Conservation (phyloP, 2,797 vertebrate genomes). For the Lemur catta region DNA sequence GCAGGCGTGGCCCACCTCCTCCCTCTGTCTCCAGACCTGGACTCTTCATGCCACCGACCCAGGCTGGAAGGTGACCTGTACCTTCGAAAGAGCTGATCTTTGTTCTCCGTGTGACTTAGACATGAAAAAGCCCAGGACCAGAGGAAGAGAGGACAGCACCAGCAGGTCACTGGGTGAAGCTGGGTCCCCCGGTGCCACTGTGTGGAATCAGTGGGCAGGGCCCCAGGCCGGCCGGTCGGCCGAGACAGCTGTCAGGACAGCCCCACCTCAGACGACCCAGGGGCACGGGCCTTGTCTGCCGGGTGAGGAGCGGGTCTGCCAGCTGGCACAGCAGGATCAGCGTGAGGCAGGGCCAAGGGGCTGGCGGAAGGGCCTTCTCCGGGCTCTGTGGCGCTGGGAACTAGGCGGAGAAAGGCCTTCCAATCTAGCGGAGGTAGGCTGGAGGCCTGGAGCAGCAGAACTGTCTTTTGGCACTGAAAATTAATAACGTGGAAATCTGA, state of each 20-base stretch:
- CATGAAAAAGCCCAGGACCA: not conserved
- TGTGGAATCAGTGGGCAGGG: no score
- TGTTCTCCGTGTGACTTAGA: not conserved
- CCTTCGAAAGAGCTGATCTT: not conserved
- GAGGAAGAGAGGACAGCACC: fast-evolving
- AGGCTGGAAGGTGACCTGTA: not conserved
- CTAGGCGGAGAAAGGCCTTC: not conserved
- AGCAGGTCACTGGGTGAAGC: not conserved
- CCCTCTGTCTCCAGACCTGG: not conserved
- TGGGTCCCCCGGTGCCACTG: not conserved
- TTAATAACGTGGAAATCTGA: not conserved
- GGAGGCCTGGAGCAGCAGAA: not conserved
- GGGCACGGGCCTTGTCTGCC: not conserved
- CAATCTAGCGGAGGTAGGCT: not conserved
- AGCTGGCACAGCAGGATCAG: not conserved
- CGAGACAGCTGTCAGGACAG: not conserved
- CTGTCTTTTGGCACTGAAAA: constrained; percentile 44
- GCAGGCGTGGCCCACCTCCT: fast-evolving
- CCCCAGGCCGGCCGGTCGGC: fast-evolving
- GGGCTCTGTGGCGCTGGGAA: not conserved
- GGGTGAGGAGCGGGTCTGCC: not conserved
- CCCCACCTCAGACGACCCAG: not conserved
- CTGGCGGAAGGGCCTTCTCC: not conserved
- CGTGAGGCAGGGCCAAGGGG: fast-evolving
- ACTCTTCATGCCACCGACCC: not conserved